These are phyloP conservation scores for Grantiella picta DNA, from an alignment of 2,113 vertebrate species.

Conservation along the genomic window DNA sequence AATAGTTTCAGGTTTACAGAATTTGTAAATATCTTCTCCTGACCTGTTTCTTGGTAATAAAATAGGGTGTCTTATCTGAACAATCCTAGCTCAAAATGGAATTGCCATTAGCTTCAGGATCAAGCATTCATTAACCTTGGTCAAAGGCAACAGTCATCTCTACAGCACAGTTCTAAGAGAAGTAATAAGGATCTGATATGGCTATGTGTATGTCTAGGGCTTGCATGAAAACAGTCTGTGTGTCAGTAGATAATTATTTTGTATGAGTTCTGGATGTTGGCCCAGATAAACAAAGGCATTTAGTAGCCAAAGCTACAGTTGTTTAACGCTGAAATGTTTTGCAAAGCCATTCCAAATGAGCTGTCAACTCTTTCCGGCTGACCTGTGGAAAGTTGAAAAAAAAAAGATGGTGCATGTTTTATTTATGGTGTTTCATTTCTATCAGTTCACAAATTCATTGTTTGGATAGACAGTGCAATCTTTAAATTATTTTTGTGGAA, in stretches of 20 bases:
- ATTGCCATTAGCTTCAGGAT: background rate
- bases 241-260: slow-evolving; percentile 53
- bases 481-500: background rate
- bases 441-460: slow-evolving; percentile 23
- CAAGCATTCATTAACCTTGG: slow-evolving; percentile 24
- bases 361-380: slow-evolving; percentile 15
- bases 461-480: slow-evolving; percentile 21
- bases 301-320: background rate
- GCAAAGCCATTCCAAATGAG: slow-evolving; percentile 13
- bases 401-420: background rate
- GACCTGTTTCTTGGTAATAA: background rate
- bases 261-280: slow-evolving; percentile 13
- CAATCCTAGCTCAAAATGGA: background rate
- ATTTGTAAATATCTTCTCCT: background rate
- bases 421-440: slow-evolving; percentile 11
- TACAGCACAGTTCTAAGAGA: background rate
- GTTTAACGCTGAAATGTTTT: slow-evolving; percentile 34
- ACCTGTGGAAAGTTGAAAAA: slow-evolving; percentile 34
- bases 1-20: background rate
- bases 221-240: background rate
- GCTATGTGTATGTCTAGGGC: background rate
- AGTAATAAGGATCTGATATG: slow-evolving; percentile 15
- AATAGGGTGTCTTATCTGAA: background rate
- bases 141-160: slow-evolving; percentile 13
- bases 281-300: slow-evolving; percentile 35